Evolutionary conservation across 2,797 vertebrate genomes (phyloP), one percentile per base, ranked within the genome.

Genomic region (Tolypeutes matacus): DNA sequence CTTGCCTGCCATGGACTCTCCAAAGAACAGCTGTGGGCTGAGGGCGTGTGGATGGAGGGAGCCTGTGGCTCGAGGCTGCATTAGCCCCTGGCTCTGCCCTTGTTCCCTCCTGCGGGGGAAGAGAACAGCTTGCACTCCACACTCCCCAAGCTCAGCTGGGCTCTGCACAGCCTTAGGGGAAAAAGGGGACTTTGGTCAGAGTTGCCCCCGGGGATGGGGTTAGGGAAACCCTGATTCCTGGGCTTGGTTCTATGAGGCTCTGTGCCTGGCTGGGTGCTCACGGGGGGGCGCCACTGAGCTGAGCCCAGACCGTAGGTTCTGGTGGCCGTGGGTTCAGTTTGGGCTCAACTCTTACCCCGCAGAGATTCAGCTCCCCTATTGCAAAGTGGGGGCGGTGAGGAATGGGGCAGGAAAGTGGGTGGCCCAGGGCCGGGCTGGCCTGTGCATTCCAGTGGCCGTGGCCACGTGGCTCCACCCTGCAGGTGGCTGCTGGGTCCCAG

Each of bases 61-160:
- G 70, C 2, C 0, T 1, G 17, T 11, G 0, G n/a, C n/a, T 0
- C 2, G 2, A 39, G 86, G 58, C 58, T 0, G 5, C 0, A 0
- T 5, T 27, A 9, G 21, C 29, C 49, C 1, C 11, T 11, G 53
- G 10, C 14, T 86, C 62, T 27, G 62, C 27, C 36, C 89, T 58
- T 21, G 20, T 29, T 15, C 39, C 58, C 15, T 83, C 36, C 27
- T 39, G 6, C n/a, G 27, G n/a, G 34, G 36, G n/a, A 80, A 14
- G 27, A 56, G 31, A 51, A 29, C 25, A 36, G 39, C 31, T 42
- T 2, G 0, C 8, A 15, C 31, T 21, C 3, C 2, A 6, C 2
- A 13, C 21, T 49, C 29, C 62, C 60, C 29, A 1, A 11, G 8
- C 7, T 58, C 29, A 14, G 17, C 27, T 36, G 0, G 0, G 70